These are phyloP conservation scores for Melanotaenia maccullochi DNA, from an alignment of 2,797 vertebrate species.

Conservation along the genomic window DNA sequence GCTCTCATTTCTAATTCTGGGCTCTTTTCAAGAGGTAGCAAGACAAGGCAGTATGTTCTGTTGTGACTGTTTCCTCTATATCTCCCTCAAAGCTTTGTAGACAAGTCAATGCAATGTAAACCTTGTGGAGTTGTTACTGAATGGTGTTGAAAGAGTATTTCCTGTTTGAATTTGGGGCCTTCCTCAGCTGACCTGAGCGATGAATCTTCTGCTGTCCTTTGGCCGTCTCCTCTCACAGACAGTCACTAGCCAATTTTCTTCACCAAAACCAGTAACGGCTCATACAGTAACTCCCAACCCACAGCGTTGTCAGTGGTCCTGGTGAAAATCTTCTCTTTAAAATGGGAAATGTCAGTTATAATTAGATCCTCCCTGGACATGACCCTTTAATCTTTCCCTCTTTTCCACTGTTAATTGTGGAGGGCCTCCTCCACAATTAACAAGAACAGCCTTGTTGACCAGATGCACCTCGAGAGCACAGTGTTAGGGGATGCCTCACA, in stretches of 20 bases:
- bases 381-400: conserved; percentile 77
- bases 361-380: conserved; percentile 80
- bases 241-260: conserved; percentile 57
- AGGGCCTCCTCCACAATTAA: too few species aligned
- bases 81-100: conserved; percentile 42
- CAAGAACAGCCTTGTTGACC: conserved; percentile 77
- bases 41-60: conserved; percentile 35
- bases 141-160: conserved; percentile 76
- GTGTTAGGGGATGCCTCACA: conserved; percentile 42
- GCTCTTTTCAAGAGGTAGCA: conserved; percentile 1
- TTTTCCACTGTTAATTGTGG: conserved; percentile 74
- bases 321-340: conserved; percentile 76
- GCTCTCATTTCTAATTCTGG: neutral
- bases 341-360: conserved; percentile 85
- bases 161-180: conserved; percentile 75
- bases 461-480: conserved; percentile 61
- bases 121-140: conserved; percentile 74
- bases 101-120: conserved; percentile 69
- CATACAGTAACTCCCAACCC: conserved; percentile 61
- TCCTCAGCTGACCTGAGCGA: conserved; percentile 56
- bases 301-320: conserved; percentile 49
- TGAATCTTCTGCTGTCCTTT: conserved; percentile 47
- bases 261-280: conserved; percentile 63
- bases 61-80: conserved; percentile 34
- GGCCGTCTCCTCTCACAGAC: conserved; percentile 37